These are phyloP conservation scores for Eutolmus rufibarbis DNA, from an alignment of 2,888 invertebrate genomes.

Conservation along the genomic window DNA sequence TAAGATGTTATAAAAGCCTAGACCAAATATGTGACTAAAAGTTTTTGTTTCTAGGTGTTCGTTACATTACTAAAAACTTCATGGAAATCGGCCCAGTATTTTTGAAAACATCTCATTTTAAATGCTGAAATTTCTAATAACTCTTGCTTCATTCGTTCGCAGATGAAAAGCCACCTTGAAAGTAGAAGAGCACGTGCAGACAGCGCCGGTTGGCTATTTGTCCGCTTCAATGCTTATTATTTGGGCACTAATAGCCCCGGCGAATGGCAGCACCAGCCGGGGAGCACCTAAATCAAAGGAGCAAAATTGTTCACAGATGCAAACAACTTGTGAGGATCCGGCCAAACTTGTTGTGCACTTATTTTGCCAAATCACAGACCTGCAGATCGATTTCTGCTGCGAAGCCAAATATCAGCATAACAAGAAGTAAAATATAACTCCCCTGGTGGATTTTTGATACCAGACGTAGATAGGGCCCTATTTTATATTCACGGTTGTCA, in stretches of 20 bases:
- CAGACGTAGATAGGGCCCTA: conserved; percentile 46
- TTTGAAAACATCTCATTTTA: no score
- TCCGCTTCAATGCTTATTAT: not conserved
- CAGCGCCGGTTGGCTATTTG: not conserved
- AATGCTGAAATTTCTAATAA: not conserved
- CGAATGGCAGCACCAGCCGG: not conserved
- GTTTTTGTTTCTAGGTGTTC: no score
- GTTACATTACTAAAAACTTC: no score
- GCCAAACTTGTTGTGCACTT: conserved; percentile 6
- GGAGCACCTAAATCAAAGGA: not conserved
- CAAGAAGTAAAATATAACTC: conserved; percentile 5
- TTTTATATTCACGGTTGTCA: conserved; percentile 47
- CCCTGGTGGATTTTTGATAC: conserved; percentile 41
- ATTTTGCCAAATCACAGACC: conserved; percentile 19
- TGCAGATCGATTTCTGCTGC: not conserved
- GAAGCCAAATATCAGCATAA: conserved; percentile 2
- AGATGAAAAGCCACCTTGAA: not conserved
- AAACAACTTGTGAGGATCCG: not conserved
- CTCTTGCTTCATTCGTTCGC: not conserved
- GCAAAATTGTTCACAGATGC: not conserved
- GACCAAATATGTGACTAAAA: no score
- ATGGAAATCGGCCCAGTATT: no score
- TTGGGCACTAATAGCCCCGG: not conserved
- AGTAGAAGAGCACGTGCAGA: not conserved
- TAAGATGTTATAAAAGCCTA: no score